A percentile compares a stretch with the other conserved stretches of the same genome.
These are phyloP conservation scores for Chelonia mydas DNA, from an alignment of 2,797 vertebrate species.

Conservation along the genomic window DNA sequence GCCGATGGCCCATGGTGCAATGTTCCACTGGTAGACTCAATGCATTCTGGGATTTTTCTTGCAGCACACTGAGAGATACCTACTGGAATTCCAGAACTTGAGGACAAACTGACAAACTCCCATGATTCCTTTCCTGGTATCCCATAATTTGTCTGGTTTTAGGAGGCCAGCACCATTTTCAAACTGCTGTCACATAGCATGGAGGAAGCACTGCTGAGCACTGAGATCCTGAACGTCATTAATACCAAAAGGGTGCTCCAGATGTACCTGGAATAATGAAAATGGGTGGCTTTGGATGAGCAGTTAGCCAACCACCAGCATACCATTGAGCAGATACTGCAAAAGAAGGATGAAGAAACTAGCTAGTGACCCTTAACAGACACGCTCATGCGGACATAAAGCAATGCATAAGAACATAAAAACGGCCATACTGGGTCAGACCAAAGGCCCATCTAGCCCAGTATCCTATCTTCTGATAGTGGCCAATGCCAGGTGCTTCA, in stretches of 20 bases:
- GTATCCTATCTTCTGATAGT: no score
- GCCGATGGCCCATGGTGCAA: neutral
- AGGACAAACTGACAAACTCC: neutral
- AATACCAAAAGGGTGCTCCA: neutral
- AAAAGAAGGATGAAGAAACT: neutral
- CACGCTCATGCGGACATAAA: neutral
- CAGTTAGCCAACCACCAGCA: neutral
- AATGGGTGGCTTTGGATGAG: neutral
- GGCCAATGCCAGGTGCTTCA: no score
- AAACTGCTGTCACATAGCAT: neutral
- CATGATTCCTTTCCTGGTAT: neutral
- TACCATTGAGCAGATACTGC: neutral
- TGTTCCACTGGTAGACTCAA: neutral
- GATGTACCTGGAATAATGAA: neutral
- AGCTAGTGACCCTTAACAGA: neutral
- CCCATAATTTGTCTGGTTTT: neutral
- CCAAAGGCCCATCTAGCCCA: no score
- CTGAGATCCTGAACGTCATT: neutral
- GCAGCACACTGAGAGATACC: neutral
- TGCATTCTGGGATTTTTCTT: neutral
- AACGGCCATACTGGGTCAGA: no score
- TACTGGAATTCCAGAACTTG: neutral
- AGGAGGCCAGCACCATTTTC: neutral
- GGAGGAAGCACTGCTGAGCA: neutral
- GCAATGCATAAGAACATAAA: neutral